Conservation (phyloP, 2,797 vertebrate genomes). For the Pangasius macronema region DNA sequence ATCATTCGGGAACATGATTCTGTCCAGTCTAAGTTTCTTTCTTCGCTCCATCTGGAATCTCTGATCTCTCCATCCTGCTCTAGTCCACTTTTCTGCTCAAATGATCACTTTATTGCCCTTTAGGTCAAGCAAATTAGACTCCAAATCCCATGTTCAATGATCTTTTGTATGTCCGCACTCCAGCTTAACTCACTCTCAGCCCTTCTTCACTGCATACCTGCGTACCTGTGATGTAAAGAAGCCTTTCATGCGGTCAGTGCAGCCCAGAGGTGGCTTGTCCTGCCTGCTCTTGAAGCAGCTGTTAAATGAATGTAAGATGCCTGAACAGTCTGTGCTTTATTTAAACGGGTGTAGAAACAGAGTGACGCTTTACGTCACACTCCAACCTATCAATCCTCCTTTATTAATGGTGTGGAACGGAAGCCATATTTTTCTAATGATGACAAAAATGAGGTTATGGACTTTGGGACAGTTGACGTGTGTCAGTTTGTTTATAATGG, state of each 20-base stretch:
- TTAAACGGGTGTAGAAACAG: neutral
- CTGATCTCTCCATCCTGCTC: neutral
- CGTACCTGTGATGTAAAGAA: constrained; percentile 18
- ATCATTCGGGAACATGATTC: neutral
- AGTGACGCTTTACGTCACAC: too few relatives aligned
- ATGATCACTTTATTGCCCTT: constrained; percentile 3
- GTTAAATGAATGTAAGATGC: constrained; percentile 18
- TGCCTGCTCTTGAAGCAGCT: constrained; percentile 13
- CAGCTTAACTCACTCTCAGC: neutral
- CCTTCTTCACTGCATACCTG: neutral
- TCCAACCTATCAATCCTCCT: neutral
- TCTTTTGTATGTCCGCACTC: constrained; percentile 13
- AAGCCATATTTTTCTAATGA: neutral
- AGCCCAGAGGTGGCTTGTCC: neutral
- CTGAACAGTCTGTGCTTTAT: neutral
- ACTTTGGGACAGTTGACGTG: neutral
- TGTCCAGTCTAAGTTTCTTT: neutral
- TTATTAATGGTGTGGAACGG: neutral
- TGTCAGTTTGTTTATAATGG: neutral
- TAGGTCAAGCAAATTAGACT: neutral
- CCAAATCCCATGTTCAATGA: neutral
- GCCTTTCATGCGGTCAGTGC: neutral
- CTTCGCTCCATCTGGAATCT: neutral
- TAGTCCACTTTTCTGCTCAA: neutral
- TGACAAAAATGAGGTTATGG: neutral